Evolutionary conservation across 2,797 vertebrate genomes (phyloP).

Genomic region (Kryptolebias ocellatus): DNA sequence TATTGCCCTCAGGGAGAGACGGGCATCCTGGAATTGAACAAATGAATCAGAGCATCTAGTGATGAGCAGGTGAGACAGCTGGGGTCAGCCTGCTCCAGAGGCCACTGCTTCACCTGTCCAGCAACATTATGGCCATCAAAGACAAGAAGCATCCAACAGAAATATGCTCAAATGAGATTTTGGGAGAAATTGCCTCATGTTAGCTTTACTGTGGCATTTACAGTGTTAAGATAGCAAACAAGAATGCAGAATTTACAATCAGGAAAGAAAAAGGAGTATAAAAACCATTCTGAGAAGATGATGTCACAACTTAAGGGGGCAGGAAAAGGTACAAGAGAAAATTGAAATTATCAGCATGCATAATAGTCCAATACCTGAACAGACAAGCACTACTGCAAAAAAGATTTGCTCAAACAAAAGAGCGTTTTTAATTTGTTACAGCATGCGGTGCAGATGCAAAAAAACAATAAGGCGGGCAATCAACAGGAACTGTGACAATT

Average conservation of each 20-base stretch:
- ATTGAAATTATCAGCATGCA: background rate
- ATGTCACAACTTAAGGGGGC: background rate
- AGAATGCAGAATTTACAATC: background rate
- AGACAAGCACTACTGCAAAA: no score
- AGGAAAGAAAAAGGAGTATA: background rate
- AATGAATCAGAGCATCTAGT: constrained; percentile 55
- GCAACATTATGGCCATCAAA: constrained; percentile 45
- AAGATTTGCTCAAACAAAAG: no score
- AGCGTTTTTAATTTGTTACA: no score
- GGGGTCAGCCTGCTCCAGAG: constrained; percentile 56
- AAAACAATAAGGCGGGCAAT: no score
- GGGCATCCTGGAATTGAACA: constrained; percentile 56
- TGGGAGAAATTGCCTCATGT: constrained; percentile 17
- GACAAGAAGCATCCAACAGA: constrained; percentile 22
- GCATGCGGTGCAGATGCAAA: no score
- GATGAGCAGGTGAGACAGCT: constrained; percentile 55
- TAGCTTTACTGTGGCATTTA: no score
- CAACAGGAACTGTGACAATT: background rate
- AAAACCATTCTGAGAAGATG: background rate
- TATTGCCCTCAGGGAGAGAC: constrained; percentile 46
- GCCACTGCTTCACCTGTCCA: constrained; percentile 67
- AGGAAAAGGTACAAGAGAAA: background rate
- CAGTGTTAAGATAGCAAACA: background rate
- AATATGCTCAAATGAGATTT: background rate
- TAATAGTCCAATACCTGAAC: background rate